Base-by-base conservation (phyloP, 2,113 vertebrate genomes). In the Daubentonia madagascariensis region DNA sequence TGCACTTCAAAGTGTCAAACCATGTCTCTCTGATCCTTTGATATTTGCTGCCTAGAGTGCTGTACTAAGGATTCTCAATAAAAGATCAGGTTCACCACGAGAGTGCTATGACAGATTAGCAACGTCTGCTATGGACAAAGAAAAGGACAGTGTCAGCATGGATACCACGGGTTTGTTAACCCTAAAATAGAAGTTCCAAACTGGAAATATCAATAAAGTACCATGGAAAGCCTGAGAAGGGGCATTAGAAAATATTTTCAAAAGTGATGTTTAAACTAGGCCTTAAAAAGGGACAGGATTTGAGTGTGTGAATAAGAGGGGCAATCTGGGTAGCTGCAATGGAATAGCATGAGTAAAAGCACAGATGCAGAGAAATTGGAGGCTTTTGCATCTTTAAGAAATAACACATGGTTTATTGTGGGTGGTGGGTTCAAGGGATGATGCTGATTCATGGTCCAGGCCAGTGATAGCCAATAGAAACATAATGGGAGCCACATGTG, bases 331-430 rank as follows among this genome's bases (percentile, higher is more conserved):
- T n/a, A 81, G 22, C 37, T 48, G 40, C 65, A 43, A 18, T 7
- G 1, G 4, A n/a, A 18, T 0, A 54, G 32, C 14, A 13, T 35
- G 5, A 72, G 43, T 7, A 48, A 72, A 92, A 35, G 0, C 30
- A 30, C 2, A 13, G 30, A 45, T 6, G 45, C 37, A 93, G 45
- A 61, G 14, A 70, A 54, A 25, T 3, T 1, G 0, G 9, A 35
- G 48, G 1, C 4, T 59, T 89, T 6, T 61, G 54, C 25, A 37
- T 37, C n/a, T 59, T 78, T 73, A 81, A 70, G 50, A 85, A 83
- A 75, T 7, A 78, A 4, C 1, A 0, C 1, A 1, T 20, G 48
- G 7, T 45, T 48, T 54, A 0, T 4, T 23, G 20, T 5, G 13
- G 18, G 32, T 45, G 11, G 11, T 57, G 32, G 9, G 4, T 40